These are phyloP conservation scores for Apodemus speciosus DNA, from an alignment of 2,113 vertebrate genomes.

Conservation along the genomic window DNA sequence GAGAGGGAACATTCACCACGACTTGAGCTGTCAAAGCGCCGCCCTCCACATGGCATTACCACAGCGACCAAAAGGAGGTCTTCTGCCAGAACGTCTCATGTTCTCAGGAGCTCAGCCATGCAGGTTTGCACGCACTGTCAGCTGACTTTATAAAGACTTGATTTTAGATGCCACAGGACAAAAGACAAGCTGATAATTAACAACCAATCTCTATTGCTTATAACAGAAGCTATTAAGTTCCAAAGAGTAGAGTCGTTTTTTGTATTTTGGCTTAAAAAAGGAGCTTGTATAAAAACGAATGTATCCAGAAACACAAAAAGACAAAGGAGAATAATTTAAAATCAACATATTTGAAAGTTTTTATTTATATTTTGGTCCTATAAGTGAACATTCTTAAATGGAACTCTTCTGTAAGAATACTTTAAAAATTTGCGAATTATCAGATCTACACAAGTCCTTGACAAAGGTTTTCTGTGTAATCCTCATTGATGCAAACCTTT, in stretches of 20 bases:
- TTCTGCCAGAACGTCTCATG: background rate
- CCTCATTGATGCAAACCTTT: constrained; percentile 91
- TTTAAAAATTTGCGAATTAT: constrained; percentile 87
- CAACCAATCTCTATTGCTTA: background rate
- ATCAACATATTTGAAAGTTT: constrained; percentile 71
- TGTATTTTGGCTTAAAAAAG: constrained; percentile 46
- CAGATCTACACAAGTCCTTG: constrained; percentile 91
- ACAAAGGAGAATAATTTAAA: constrained; percentile 57
- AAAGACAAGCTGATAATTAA: background rate
- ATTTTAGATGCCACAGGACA: constrained; percentile 36
- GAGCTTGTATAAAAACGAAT: constrained; percentile 27
- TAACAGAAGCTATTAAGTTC: background rate
- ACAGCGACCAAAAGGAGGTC: background rate
- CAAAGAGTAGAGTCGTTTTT: background rate
- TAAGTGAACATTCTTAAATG: constrained; percentile 57
- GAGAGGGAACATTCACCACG: background rate
- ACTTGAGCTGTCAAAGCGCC: background rate
- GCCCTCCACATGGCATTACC: background rate
- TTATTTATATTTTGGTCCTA: constrained; percentile 81
- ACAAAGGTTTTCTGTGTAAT: constrained; percentile 93
- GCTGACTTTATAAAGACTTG: constrained; percentile 26
- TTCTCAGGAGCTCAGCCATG: background rate
- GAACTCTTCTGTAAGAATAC: constrained; percentile 81
- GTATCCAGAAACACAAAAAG: constrained; percentile 12
- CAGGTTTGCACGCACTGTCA: background rate